These are phyloP conservation scores for Drosophila ohnishii DNA, from an alignment of 1,140 invertebrate species.

Conservation along the genomic window DNA sequence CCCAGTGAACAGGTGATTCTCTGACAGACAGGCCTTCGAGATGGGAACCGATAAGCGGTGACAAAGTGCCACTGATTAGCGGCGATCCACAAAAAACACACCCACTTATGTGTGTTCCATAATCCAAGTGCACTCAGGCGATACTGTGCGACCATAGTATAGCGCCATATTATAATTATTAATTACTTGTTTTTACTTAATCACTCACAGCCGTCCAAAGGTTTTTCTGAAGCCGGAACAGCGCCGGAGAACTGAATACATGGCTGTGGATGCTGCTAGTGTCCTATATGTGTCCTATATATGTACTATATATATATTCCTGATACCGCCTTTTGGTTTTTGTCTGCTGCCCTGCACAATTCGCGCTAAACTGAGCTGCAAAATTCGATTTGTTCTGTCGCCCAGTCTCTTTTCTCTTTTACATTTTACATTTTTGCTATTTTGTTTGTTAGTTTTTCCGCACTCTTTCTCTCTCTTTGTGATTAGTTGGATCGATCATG, in stretches of 20 bases:
- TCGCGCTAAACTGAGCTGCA: conserved; percentile 49
- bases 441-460: conserved; percentile 48
- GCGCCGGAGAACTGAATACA: conserved; percentile 34
- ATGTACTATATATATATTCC: conserved; percentile 1
- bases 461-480: not conserved
- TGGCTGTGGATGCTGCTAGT: conserved; percentile 12
- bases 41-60: conserved; percentile 24
- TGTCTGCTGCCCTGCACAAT: conserved; percentile 49
- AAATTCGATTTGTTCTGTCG: conserved; percentile 38
- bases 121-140: conserved; percentile 2
- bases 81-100: conserved; percentile 15
- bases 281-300: conserved; percentile 9
- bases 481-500: conserved; percentile 20
- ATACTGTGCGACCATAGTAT: not conserved
- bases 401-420: conserved; percentile 38
- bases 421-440: conserved; percentile 45
- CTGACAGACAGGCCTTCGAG: conserved; percentile 34
- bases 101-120: conserved; percentile 22
- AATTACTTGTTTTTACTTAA: not conserved
- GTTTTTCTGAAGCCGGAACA: conserved; percentile 38
- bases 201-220: conserved; percentile 65
- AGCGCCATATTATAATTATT: conserved; percentile 5
- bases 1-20: conserved; percentile 59
- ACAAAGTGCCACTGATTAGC: conserved; percentile 35
- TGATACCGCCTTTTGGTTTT: conserved; percentile 14